A percentile compares a stretch with the other conserved stretches of the same genome.
These are phyloP conservation scores for Periparus ater DNA, from an alignment of 2,797 vertebrate genomes.

Conservation along the genomic window DNA sequence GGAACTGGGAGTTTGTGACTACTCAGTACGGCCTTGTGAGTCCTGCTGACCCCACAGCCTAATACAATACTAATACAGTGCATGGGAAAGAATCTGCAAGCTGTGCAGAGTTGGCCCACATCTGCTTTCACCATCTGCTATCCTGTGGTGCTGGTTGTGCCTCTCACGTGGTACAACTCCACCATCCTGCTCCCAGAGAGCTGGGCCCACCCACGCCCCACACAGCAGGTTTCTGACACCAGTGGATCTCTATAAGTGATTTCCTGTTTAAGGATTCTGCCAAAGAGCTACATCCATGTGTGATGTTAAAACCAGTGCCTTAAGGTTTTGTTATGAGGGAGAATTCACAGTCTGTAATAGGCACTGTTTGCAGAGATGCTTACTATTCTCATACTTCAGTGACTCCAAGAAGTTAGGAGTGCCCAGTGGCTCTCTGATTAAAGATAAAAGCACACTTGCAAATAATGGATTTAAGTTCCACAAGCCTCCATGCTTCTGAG, in stretches of 20 bases:
- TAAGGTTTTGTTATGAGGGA: neutral
- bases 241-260: neutral
- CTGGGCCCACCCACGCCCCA: neutral
- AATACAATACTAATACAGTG: neutral
- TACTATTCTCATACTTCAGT: neutral
- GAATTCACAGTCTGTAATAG: neutral
- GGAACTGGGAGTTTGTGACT: neutral
- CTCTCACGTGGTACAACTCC: accelerated
- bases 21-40: accelerated
- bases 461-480: neutral
- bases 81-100: neutral
- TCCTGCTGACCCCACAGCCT: neutral
- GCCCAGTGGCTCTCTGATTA: neutral
- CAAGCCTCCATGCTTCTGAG: neutral
- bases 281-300: neutral
- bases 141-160: neutral
- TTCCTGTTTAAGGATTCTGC: neutral
- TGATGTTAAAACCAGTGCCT: neutral
- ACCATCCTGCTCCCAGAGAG: neutral
- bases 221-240: neutral
- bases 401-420: neutral
- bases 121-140: neutral
- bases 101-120: neutral
- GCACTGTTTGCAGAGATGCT: neutral
- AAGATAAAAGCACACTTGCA: neutral